Percentiles rank a stretch among this genome's conserved stretches.
These are phyloP conservation scores for Protosalanx chinensis DNA, from an alignment of 2,797 vertebrate genomes.

Conservation along the genomic window DNA sequence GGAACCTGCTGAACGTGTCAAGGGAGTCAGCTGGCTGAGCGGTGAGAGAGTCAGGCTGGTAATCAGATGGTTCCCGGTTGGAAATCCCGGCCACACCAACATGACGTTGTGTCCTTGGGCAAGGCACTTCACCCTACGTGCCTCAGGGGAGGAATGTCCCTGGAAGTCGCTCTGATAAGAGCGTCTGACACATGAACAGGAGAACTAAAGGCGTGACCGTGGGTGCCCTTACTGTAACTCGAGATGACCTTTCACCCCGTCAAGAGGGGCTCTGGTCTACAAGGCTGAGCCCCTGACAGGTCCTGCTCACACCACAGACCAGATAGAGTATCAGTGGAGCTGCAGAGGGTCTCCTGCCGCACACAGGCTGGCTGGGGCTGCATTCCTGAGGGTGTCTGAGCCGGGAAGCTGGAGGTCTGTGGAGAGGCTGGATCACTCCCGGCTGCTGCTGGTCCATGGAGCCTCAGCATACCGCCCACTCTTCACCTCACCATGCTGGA, in stretches of 20 bases:
- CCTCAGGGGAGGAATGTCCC: too few species aligned
- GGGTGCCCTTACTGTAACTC: too few species aligned
- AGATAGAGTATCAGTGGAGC: conserved; percentile 18
- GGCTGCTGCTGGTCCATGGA: conserved; percentile 17
- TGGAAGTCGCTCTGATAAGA: too few species aligned
- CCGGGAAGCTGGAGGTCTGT: conserved; percentile 29
- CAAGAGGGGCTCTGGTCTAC: too few species aligned
- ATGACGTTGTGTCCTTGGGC: too few species aligned
- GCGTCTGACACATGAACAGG: too few species aligned
- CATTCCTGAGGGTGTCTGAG: conserved; percentile 19
- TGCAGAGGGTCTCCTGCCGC: conserved; percentile 32
- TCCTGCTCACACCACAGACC: not conserved
- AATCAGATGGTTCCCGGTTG: too few species aligned
- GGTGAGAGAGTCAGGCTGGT: too few species aligned
- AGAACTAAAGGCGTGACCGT: too few species aligned
- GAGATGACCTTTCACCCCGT: too few species aligned
- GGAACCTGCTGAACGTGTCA: not conserved
- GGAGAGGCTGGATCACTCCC: conserved; percentile 23
- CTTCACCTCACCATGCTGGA: conserved; percentile 11
- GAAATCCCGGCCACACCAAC: too few species aligned
- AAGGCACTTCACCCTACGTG: too few species aligned
- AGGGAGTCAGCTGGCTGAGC: not conserved
- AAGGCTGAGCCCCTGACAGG: not conserved
- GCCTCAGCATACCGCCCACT: conserved; percentile 6
- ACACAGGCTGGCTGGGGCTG: conserved; percentile 26